Percentiles rank a stretch among this genome's conserved stretches.
These are phyloP conservation scores for Lasius platythorax DNA, from an alignment of 2,888 invertebrate genomes.

Conservation along the genomic window DNA sequence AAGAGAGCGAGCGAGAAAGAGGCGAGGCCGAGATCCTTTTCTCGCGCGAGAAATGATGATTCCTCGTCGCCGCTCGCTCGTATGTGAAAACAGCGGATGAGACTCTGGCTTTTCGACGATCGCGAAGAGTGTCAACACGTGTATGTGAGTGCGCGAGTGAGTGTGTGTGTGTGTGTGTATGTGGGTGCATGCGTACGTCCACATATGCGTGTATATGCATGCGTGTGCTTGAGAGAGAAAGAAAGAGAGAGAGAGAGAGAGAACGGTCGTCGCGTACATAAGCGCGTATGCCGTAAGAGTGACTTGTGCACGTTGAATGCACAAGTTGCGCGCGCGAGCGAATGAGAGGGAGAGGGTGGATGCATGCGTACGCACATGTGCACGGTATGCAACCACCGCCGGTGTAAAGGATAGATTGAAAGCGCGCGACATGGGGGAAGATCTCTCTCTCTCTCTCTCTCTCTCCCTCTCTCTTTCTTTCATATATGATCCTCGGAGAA, in stretches of 20 bases:
- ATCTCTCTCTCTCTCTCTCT: conserved; percentile 22
- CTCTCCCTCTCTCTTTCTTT: not conserved
- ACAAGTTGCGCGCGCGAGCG: conserved; percentile 43
- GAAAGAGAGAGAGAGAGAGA: conserved; percentile 16
- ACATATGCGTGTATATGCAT: not conserved
- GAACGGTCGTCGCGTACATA: conserved; percentile 6
- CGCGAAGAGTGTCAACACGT: conserved; percentile 14
- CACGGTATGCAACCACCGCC: conserved; percentile 46
- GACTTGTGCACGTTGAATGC: conserved; percentile 31
- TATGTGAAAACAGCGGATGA: conserved; percentile 8
- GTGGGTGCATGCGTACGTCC: too few relatives aligned
- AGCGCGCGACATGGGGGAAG: conserved; percentile 5
- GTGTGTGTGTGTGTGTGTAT: not conserved
- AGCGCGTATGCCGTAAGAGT: conserved; percentile 11
- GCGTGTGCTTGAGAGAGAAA: not conserved
- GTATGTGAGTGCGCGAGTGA: not conserved
- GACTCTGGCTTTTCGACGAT: conserved; percentile 10
- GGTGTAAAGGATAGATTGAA: conserved; percentile 37
- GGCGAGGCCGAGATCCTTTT: conserved; percentile 5
- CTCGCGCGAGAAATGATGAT: not conserved
- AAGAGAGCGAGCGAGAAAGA: not conserved
- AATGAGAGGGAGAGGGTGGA: conserved; percentile 43
- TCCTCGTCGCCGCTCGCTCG: not conserved
- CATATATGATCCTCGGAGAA: not conserved
- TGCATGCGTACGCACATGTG: conserved; percentile 44